These are phyloP conservation scores for Caenorhabditis inopinata DNA, from an alignment of 1,140 invertebrate genomes.

Conservation along the genomic window DNA sequence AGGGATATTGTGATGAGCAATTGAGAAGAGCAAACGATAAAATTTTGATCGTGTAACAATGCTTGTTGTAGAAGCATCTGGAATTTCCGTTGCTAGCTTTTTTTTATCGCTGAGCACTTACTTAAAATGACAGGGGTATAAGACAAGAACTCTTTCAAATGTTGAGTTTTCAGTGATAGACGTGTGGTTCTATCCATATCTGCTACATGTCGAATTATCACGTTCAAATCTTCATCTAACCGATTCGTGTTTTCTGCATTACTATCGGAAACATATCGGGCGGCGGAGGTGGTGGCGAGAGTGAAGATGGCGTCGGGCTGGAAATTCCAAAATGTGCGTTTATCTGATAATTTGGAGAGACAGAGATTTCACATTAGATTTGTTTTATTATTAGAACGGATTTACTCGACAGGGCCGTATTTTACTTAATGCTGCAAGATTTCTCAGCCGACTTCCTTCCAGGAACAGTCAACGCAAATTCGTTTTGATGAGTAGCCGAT, in stretches of 20 bases:
- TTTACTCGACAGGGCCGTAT: no score
- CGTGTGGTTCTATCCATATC: neutral
- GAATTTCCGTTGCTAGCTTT: no score
- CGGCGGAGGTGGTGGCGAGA: neutral
- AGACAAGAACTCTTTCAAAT: neutral
- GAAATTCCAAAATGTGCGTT: no score
- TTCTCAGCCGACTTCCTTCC: no score
- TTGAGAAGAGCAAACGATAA: neutral
- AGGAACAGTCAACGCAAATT: no score
- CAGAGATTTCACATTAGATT: no score
- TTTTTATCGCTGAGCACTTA: neutral
- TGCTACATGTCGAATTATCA: neutral
- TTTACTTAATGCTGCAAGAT: no score
- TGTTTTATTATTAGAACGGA: no score
- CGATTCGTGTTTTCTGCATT: neutral
- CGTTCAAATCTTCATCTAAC: neutral
- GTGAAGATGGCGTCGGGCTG: neutral
- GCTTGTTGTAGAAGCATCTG: slow-evolving; percentile 11
- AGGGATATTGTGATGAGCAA: slow-evolving; percentile 30
- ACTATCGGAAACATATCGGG: neutral
- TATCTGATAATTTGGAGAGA: no score
- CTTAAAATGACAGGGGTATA: slow-evolving; percentile 4
- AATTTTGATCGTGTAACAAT: neutral
- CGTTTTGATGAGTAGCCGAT: no score
- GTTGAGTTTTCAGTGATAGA: neutral